phyloP scores from a whole-genome alignment of 2,113 vertebrate species.

The Oceanites oceanicus region DNA sequence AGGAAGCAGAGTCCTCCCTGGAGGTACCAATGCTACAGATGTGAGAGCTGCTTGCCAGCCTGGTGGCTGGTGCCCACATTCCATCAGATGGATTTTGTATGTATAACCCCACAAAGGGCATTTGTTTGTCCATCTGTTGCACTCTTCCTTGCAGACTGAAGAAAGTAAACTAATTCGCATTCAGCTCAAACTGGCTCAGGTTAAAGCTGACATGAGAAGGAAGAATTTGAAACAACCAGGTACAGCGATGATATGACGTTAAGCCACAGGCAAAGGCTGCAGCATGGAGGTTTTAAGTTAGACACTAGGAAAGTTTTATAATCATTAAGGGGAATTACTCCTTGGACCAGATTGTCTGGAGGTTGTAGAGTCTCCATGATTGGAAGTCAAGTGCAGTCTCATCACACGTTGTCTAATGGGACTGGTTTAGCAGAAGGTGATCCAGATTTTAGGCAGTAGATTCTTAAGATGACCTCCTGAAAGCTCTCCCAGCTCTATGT shows the following conservation, averaged over 20 bases:
- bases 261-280: not conserved
- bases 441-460: not conserved
- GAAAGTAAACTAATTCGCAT: constrained; percentile 69
- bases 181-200: constrained; percentile 73
- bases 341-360: not conserved
- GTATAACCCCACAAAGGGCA: not conserved
- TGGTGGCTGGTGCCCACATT: not conserved
- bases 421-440: not conserved
- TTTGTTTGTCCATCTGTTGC: not conserved
- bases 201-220: constrained; percentile 75
- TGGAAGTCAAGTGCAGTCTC: not conserved
- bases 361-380: not conserved
- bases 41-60: not conserved
- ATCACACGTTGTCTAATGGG: not conserved
- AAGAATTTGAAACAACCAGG: constrained; percentile 75
- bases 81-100: not conserved
- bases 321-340: not conserved
- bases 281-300: not conserved
- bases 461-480: not conserved
- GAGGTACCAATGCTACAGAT: constrained; percentile 60
- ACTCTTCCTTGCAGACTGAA: constrained; percentile 55
- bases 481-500: not conserved
- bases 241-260: not conserved
- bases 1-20: constrained; percentile 75
- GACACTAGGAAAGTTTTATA: not conserved